Percentiles rank a stretch among this genome's conserved stretches.
Evolutionary conservation across 2,888 invertebrate genomes (phyloP).

Genomic region (Lepidochrysops patricia): DNA sequence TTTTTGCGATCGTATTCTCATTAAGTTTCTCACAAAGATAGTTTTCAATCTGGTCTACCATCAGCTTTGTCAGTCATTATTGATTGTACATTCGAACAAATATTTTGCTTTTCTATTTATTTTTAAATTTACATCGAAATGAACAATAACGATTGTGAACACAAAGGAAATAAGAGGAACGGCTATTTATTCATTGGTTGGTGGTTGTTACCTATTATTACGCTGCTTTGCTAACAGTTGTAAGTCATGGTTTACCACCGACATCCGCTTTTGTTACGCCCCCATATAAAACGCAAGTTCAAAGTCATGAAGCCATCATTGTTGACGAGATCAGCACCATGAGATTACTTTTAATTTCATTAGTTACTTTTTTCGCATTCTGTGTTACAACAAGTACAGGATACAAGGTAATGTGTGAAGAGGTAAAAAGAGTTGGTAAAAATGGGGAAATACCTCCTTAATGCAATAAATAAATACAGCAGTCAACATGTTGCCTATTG

Average conservation of each 20-base stretch:
- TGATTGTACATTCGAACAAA: background rate
- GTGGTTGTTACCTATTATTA: slow-evolving; percentile 14
- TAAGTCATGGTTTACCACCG: slow-evolving; percentile 51
- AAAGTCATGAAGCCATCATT: slow-evolving; percentile 56
- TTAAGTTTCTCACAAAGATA: too few relatives aligned
- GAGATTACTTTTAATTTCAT: slow-evolving; percentile 38
- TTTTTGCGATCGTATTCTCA: too few relatives aligned
- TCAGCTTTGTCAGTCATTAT: too few relatives aligned
- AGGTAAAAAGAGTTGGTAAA: too few relatives aligned
- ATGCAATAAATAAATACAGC: too few relatives aligned
- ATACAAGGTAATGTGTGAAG: slow-evolving; percentile 52
- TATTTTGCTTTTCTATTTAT: background rate
- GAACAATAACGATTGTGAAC: background rate
- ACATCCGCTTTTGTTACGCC: slow-evolving; percentile 51
- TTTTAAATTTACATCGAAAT: background rate
- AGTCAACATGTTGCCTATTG: too few relatives aligned
- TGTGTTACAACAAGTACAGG: slow-evolving; percentile 31
- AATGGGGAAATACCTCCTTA: too few relatives aligned
- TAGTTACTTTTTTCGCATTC: slow-evolving; percentile 34
- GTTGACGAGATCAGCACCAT: slow-evolving; percentile 42
- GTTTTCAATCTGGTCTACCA: too few relatives aligned
- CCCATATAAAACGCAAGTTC: slow-evolving; percentile 67
- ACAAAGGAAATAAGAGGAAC: slow-evolving; percentile 10
- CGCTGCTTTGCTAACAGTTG: slow-evolving; percentile 30
- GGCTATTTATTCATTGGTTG: slow-evolving; percentile 13